These are phyloP conservation scores for Mionectes olivaceus DNA, from an alignment of 2,797 vertebrate genomes.

Conservation along the genomic window DNA sequence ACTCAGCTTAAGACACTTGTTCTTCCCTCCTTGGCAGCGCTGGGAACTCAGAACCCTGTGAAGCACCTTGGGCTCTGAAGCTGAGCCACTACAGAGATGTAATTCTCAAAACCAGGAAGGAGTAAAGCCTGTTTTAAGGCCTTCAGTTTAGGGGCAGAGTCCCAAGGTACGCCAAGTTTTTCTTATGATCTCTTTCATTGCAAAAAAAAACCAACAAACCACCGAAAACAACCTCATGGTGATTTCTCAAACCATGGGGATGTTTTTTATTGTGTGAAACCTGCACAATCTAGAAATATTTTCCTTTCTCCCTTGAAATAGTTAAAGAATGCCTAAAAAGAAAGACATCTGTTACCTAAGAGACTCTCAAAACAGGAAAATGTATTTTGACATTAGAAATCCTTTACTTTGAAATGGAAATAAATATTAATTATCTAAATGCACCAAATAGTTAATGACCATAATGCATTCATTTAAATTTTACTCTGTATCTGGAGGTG, in stretches of 20 bases:
- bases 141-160: neutral
- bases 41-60: neutral
- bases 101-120: neutral
- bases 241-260: neutral
- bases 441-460: neutral
- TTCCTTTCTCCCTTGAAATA: neutral
- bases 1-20: neutral
- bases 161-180: neutral
- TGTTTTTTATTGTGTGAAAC: neutral
- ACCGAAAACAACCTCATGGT: neutral
- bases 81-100: neutral
- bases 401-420: constrained; percentile 6
- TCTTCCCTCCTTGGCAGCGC: neutral
- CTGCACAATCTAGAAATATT: neutral
- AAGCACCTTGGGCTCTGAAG: neutral
- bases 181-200: neutral
- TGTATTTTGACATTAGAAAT: neutral
- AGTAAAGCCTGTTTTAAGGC: neutral
- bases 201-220: neutral
- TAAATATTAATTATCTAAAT: constrained; percentile 15
- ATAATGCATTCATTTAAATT: neutral
- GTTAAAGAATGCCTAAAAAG: neutral
- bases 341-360: neutral
- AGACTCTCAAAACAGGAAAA: neutral
- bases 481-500: neutral